Percentiles rank a stretch among this genome's conserved stretches.
Evolutionary conservation across 2,888 invertebrate species (phyloP).

Genomic region (Tetramorium bicarinatum): DNA sequence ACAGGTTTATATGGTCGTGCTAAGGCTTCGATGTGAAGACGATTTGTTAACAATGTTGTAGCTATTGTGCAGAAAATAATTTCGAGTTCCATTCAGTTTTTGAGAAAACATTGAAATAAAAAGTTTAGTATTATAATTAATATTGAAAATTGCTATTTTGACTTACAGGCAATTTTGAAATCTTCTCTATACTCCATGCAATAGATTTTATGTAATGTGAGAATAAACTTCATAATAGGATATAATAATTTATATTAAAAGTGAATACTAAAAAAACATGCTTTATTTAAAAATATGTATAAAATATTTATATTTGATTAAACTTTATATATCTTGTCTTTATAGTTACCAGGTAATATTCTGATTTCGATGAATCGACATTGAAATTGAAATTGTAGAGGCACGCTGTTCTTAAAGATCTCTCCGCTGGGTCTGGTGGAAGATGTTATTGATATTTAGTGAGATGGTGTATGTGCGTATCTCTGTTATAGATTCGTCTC

Average conservation of each 20-base stretch:
- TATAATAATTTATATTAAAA: neutral
- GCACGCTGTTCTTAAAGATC: slow-evolving; percentile 44
- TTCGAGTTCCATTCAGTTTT: neutral
- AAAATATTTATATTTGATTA: neutral
- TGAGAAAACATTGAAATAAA: neutral
- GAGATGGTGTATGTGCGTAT: slow-evolving; percentile 68
- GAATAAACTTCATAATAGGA: neutral
- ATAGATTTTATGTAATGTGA: neutral
- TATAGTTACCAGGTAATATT: slow-evolving; percentile 1
- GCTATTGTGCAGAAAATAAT: neutral
- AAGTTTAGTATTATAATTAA: neutral
- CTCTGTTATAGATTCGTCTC: slow-evolving; percentile 81
- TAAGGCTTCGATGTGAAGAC: neutral
- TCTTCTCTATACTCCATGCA: neutral
- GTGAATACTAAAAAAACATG: neutral
- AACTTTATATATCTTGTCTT: neutral
- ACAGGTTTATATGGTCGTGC: neutral
- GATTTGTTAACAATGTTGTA: slow-evolving; percentile 10
- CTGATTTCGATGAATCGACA: neutral
- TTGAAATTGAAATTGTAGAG: slow-evolving; percentile 5
- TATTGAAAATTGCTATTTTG: neutral
- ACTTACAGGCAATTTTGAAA: neutral
- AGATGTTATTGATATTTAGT: slow-evolving; percentile 81
- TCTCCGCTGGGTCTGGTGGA: slow-evolving; percentile 34
- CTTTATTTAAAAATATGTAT: neutral